Conservation (phyloP, 2,888 invertebrate species). For the Stramonita haemastoma region DNA sequence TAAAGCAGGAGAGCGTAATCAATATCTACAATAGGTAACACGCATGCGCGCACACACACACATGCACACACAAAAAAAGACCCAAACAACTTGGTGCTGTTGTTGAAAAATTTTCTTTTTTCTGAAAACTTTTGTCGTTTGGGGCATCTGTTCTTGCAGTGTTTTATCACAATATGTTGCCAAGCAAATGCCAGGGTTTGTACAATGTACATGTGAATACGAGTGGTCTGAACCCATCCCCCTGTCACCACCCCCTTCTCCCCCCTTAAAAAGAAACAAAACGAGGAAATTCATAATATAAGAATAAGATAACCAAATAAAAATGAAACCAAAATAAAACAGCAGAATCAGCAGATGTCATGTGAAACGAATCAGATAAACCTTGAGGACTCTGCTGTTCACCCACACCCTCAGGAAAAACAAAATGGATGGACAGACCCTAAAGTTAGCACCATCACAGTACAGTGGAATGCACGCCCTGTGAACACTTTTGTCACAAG, state of each 20-base stretch:
- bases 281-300: not conserved
- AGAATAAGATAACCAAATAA: not conserved
- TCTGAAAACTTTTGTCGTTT: conserved; percentile 35
- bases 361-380: not conserved
- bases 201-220: conserved; percentile 42
- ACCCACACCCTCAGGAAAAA: not conserved
- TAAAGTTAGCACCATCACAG: conserved; percentile 42
- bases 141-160: conserved; percentile 42
- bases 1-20: not conserved
- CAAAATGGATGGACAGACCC: conserved; percentile 9
- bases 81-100: not conserved
- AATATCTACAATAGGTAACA: not conserved
- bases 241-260: not conserved
- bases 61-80: too few species aligned
- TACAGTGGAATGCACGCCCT: conserved; percentile 40
- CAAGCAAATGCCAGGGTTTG: conserved; percentile 43
- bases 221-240: conserved; percentile 39
- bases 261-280: not conserved
- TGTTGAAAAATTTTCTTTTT: conserved; percentile 29
- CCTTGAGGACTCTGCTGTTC: not conserved
- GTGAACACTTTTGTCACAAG: not conserved
- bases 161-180: conserved; percentile 43
- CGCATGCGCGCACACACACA: too few species aligned
- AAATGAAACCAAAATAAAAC: conserved; percentile 25
- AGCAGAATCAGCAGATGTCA: not conserved